These are phyloP conservation scores for Noturus placidus DNA, from an alignment of 2,113 vertebrate species.

Conservation along the genomic window DNA sequence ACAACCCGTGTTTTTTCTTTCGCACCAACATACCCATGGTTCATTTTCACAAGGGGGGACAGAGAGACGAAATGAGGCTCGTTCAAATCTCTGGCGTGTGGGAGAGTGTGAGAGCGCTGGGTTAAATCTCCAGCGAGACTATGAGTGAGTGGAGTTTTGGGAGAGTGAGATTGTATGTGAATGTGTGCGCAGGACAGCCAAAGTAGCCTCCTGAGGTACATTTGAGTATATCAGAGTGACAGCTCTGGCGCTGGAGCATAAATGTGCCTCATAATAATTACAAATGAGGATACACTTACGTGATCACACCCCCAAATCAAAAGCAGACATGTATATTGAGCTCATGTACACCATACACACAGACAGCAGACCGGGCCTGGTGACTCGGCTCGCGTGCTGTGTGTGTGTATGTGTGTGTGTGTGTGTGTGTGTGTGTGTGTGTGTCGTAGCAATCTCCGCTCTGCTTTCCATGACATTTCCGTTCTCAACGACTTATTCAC, in stretches of 20 bases:
- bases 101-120: not conserved
- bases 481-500: constrained; percentile 64
- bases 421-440: not conserved
- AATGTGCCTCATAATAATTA: constrained; percentile 50
- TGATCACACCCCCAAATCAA: constrained; percentile 49
- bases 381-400: constrained; percentile 55
- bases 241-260: constrained; percentile 41
- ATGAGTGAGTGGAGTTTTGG: constrained; percentile 14
- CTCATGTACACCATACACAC: constrained; percentile 7
- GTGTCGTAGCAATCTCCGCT: constrained; percentile 52
- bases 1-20: not conserved
- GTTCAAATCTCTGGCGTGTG: constrained; percentile 9
- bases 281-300: constrained; percentile 39
- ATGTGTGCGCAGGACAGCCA: constrained; percentile 32
- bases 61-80: not conserved
- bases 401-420: not conserved
- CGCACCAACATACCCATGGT: not conserved
- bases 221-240: constrained; percentile 43
- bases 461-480: constrained; percentile 68
- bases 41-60: not conserved
- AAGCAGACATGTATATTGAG: constrained; percentile 35
- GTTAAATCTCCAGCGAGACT: not conserved
- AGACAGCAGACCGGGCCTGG: constrained; percentile 50
- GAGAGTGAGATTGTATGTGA: constrained; percentile 9
- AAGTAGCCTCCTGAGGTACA: constrained; percentile 46